Conservation (phyloP, 2,888 invertebrate species). For the Urechis unicinctus region DNA sequence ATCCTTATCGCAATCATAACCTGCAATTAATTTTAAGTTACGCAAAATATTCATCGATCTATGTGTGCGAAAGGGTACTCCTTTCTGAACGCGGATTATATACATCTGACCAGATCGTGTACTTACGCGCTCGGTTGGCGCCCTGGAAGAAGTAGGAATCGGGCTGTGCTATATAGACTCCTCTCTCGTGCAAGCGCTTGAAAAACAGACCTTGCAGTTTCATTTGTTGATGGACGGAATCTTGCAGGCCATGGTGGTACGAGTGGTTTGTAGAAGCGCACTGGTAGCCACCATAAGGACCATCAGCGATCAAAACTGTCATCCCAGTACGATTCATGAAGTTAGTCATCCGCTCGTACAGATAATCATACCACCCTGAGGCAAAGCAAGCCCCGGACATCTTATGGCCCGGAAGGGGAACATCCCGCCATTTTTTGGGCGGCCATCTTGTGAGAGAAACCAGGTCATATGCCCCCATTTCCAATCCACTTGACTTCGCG, state of each 20-base stretch:
- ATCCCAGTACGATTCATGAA: constrained; percentile 18
- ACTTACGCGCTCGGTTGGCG: constrained; percentile 1
- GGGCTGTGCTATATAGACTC: constrained; percentile 22
- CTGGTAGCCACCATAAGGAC: constrained; percentile 20
- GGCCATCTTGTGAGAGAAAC: constrained; percentile 14
- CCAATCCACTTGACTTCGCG: constrained; percentile 18
- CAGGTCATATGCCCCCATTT: constrained; percentile 24
- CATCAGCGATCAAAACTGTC: constrained; percentile 12
- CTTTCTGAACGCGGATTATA: too few relatives aligned
- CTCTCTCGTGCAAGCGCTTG: constrained; percentile 6
- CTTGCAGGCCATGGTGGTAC: constrained; percentile 12
- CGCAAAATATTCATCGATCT: too few relatives aligned
- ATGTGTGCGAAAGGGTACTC: too few relatives aligned
- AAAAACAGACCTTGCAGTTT: constrained; percentile 12
- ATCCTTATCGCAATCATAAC: too few relatives aligned
- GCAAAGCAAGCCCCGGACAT: constrained; percentile 15
- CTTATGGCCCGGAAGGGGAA: not conserved
- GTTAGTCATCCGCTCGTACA: constrained; percentile 7
- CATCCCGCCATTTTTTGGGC: not conserved
- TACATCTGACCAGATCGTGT: too few relatives aligned
- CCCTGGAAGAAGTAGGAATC: constrained; percentile 24
- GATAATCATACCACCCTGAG: constrained; percentile 22
- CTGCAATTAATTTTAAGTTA: too few relatives aligned
- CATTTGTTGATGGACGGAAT: constrained; percentile 6
- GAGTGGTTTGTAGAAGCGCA: constrained; percentile 18